Percentiles rank a stretch among this genome's conserved stretches.
Evolutionary conservation across 2,113 vertebrate genomes (phyloP).

Genomic region (Vimba vimba): DNA sequence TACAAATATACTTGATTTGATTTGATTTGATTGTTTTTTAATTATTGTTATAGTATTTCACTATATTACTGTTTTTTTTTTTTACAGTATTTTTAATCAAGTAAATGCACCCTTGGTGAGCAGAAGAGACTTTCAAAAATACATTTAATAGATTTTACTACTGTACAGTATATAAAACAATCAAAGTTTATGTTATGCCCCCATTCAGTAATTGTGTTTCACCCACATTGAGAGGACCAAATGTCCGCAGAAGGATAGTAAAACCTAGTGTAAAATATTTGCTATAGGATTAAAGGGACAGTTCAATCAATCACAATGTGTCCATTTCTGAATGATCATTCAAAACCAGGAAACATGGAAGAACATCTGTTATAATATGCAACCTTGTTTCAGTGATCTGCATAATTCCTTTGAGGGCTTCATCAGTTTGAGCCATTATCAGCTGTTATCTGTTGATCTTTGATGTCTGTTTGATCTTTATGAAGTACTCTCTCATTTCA

Average conservation of each 20-base stretch:
- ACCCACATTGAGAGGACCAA: not conserved
- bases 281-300: not conserved
- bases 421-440: not conserved
- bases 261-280: not conserved
- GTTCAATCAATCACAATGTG: not conserved
- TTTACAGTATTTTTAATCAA: no score
- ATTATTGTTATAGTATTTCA: no score
- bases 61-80: no score
- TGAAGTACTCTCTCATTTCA: not conserved
- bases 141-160: no score
- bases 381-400: not conserved
- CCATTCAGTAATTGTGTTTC: not conserved
- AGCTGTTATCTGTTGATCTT: not conserved
- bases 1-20: no score
- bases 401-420: not conserved
- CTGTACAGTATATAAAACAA: no score
- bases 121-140: no score
- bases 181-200: no score
- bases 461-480: not conserved
- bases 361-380: not conserved
- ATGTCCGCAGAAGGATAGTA: not conserved
- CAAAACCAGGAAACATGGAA: not conserved
- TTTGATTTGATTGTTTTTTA: no score
- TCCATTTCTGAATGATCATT: not conserved
- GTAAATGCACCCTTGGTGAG: no score